phyloP scores from a whole-genome alignment of 2,888 invertebrate species.

The Hedychridium roseum region DNA sequence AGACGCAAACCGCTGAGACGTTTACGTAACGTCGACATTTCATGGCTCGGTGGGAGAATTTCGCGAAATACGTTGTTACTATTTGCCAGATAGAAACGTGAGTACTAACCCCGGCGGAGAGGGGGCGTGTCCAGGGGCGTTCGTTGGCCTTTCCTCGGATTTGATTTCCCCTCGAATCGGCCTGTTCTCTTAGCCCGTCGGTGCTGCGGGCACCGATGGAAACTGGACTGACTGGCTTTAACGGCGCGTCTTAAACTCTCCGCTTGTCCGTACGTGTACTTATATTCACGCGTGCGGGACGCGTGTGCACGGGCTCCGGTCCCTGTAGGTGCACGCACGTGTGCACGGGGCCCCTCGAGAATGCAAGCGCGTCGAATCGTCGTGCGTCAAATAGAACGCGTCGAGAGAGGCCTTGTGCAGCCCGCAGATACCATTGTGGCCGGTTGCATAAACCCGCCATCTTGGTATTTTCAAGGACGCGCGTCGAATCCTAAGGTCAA shows the following conservation, averaged over 20 bases:
- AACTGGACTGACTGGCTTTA: conserved; percentile 54
- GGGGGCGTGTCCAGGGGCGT: conserved; percentile 29
- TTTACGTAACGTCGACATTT: conserved; percentile 8
- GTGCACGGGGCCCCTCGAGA: conserved; percentile 31
- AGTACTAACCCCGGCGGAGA: too few relatives aligned
- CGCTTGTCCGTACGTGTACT: conserved; percentile 26
- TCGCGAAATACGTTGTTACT: too few relatives aligned
- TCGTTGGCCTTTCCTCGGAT: conserved; percentile 47
- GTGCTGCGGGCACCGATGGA: conserved; percentile 36
- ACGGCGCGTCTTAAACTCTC: conserved; percentile 35
- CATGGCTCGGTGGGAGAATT: too few relatives aligned
- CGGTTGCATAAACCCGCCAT: conserved; percentile 58
- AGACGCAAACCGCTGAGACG: not conserved
- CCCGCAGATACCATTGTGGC: conserved; percentile 45
- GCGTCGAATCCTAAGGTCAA: conserved; percentile 57
- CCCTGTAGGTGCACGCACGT: not conserved
- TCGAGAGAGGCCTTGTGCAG: conserved; percentile 28
- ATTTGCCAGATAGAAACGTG: too few relatives aligned
- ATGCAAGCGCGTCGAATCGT: conserved; percentile 44
- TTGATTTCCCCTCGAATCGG: conserved; percentile 45
- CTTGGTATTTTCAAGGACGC: conserved; percentile 59
- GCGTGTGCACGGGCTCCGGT: too few relatives aligned
- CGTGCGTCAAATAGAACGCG: conserved; percentile 45
- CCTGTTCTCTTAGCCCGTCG: conserved; percentile 37
- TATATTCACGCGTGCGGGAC: not conserved